Conservation (phyloP, 1,140 invertebrate genomes). For the Mesaphorura yosii region DNA sequence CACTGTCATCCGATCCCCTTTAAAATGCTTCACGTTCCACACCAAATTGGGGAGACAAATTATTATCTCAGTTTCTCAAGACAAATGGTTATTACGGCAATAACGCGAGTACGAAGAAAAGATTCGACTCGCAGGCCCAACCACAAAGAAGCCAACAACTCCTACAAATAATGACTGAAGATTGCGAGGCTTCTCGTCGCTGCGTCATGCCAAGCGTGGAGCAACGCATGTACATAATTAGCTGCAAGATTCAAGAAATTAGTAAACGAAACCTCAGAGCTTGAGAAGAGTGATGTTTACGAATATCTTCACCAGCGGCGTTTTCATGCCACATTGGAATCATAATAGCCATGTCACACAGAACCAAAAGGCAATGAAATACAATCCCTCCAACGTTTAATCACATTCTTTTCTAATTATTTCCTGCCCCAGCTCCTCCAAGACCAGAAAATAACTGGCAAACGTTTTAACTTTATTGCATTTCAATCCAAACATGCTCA, state of each 20-base stretch:
- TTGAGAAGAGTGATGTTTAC: too few relatives aligned
- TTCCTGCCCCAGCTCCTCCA: slow-evolving; percentile 27
- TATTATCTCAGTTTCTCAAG: slow-evolving; percentile 25
- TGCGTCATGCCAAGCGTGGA: too few relatives aligned
- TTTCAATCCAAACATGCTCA: too few relatives aligned
- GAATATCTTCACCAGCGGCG: neutral
- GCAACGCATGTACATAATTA: too few relatives aligned
- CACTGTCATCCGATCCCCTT: slow-evolving; percentile 18
- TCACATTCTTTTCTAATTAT: slow-evolving; percentile 32
- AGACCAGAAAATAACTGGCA: too few relatives aligned
- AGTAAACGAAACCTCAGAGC: neutral
- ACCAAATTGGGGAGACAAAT: slow-evolving; percentile 31
- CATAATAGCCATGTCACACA: too few relatives aligned
- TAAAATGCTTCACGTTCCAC: slow-evolving; percentile 24
- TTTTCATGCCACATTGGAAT: slow-evolving; percentile 8
- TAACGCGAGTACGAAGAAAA: neutral
- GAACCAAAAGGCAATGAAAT: slow-evolving; percentile 21
- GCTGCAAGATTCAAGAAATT: neutral
- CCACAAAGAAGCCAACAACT: neutral
- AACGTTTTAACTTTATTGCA: too few relatives aligned
- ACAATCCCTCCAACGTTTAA: slow-evolving; percentile 25
- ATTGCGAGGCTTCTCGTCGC: neutral
- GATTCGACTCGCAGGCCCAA: neutral
- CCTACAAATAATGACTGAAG: neutral
- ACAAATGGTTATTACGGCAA: slow-evolving; percentile 29